A percentile compares a stretch with the other conserved stretches of the same genome.
These are phyloP conservation scores for Asbolus verrucosus DNA, from an alignment of 1,140 invertebrate species.

Conservation along the genomic window DNA sequence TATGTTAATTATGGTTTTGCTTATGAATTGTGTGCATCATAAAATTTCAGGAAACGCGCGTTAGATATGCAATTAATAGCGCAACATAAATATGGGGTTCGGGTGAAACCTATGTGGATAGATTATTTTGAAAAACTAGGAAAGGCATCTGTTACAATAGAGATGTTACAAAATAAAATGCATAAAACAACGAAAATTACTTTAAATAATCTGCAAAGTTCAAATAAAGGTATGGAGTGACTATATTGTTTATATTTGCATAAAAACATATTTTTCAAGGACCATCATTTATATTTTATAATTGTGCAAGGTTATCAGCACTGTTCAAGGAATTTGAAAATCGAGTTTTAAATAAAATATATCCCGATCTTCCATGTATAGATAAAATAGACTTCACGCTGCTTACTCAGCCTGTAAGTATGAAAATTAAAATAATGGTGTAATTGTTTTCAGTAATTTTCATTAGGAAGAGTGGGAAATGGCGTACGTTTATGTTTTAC, in stretches of 20 bases:
- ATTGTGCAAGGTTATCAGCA: slow-evolving; percentile 74
- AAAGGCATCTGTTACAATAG: slow-evolving; percentile 72
- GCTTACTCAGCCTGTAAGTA: slow-evolving; percentile 72
- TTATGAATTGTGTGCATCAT: no score
- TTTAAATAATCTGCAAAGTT: slow-evolving; percentile 59
- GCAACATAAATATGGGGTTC: slow-evolving; percentile 72
- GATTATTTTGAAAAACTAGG: slow-evolving; percentile 67
- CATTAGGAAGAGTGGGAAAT: slow-evolving; percentile 79
- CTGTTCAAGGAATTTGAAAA: slow-evolving; percentile 72
- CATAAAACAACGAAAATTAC: slow-evolving; percentile 57
- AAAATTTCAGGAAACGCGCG: slow-evolving; percentile 67
- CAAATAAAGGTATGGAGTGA: slow-evolving; percentile 63
- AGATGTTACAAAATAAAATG: slow-evolving; percentile 74
- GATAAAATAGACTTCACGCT: slow-evolving; percentile 71
- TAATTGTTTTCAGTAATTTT: slow-evolving; percentile 60
- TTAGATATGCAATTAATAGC: slow-evolving; percentile 72
- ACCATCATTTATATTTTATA: slow-evolving; percentile 79
- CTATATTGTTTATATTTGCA: slow-evolving; percentile 1
- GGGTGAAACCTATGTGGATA: slow-evolving; percentile 59
- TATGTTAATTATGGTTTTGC: slow-evolving; percentile 44
- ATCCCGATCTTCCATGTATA: slow-evolving; percentile 69
- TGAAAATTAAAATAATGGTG: slow-evolving; percentile 1
- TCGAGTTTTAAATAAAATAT: slow-evolving; percentile 66
- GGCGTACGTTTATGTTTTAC: slow-evolving; percentile 74
- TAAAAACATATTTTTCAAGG: slow-evolving; percentile 64